phyloP scores from a whole-genome alignment of 2,888 invertebrate species.

The Drosophila meridionalis region DNA sequence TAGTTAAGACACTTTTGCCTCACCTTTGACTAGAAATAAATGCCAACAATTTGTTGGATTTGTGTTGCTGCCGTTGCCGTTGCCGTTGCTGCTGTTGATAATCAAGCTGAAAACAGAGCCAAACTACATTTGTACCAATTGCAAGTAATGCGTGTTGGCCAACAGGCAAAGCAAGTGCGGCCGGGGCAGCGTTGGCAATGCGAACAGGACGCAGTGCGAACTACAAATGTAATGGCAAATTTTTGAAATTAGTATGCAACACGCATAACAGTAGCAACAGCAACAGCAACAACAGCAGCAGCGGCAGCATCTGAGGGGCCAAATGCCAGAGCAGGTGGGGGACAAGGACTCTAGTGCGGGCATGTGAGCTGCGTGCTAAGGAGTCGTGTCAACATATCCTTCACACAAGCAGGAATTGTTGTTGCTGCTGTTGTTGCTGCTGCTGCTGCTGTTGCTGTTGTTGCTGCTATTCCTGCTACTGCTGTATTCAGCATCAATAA shows the following conservation, averaged over 20 bases:
- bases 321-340: conserved; percentile 26
- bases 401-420: conserved; percentile 16
- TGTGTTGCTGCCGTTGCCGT: conserved; percentile 39
- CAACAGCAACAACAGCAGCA: conserved; percentile 19
- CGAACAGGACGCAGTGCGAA: conserved; percentile 47
- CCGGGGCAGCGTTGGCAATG: neutral
- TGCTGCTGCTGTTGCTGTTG: conserved; percentile 6
- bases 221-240: conserved; percentile 80
- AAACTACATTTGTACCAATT: conserved; percentile 62
- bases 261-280: conserved; percentile 60
- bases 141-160: conserved; percentile 37
- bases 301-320: conserved; percentile 19
- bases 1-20: conserved; percentile 59
- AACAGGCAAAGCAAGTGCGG: neutral
- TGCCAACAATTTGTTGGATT: conserved; percentile 58
- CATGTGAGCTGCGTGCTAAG: conserved; percentile 44
- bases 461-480: conserved; percentile 4
- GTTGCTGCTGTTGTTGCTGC: conserved; percentile 5
- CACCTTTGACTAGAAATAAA: conserved; percentile 73
- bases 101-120: conserved; percentile 60
- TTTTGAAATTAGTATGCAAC: conserved; percentile 80
- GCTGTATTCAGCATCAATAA: conserved; percentile 59
- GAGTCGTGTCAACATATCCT: conserved; percentile 51
- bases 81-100: conserved; percentile 51
- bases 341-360: neutral